Base-by-base conservation (phyloP, 2,797 vertebrate genomes). In the Epinephelus awoara region DNA sequence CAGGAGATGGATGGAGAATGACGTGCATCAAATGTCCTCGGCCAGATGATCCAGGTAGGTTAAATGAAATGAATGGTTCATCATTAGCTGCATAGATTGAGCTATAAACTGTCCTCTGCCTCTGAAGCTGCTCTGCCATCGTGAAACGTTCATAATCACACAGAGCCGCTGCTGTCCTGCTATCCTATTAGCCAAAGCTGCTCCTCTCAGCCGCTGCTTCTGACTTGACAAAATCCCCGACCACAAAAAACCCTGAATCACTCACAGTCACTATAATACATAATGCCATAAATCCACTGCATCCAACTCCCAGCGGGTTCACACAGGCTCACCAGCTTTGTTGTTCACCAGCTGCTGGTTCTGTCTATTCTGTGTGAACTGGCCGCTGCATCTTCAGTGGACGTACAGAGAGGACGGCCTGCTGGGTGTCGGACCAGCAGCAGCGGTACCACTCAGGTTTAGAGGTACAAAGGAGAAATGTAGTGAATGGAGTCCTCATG, bases 121-220 rank as follows among this genome's bases (percentile, higher is more conserved):
- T 15, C n/a, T 44, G 34, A 63, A 67, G 56, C 47, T 17, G 0
- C 59, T 63, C 42, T 61, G 21, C 52, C 63, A 71, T 27, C 4
- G 12, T 73, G 42, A 77, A 63, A 79, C 14, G 19, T 55, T 71
- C 38, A 54, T 59, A 70, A 77, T 72, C 66, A 51, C 55, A 25
- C 3, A 25, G 14, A 77, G 55, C 21, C 29, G 2, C 49, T 65
- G 40, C 34, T 46, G 25, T 72, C 62, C 25, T 64, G 46, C 25
- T 40, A 47, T 69, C 62, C 25, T 64, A 52, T 80, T 57, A 70
- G 34, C 46, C 46, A 29, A 68, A 69, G 63, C 50, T 58, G 38
- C 65, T 66, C 49, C 19, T 76, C 19, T 76, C 50, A 50, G 59
- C 21, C 0, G 42, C 70, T 57, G 29, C 56, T 79, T 75, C 67